Conservation (phyloP, 2,113 vertebrate genomes). For the Crocuta crocuta region DNA sequence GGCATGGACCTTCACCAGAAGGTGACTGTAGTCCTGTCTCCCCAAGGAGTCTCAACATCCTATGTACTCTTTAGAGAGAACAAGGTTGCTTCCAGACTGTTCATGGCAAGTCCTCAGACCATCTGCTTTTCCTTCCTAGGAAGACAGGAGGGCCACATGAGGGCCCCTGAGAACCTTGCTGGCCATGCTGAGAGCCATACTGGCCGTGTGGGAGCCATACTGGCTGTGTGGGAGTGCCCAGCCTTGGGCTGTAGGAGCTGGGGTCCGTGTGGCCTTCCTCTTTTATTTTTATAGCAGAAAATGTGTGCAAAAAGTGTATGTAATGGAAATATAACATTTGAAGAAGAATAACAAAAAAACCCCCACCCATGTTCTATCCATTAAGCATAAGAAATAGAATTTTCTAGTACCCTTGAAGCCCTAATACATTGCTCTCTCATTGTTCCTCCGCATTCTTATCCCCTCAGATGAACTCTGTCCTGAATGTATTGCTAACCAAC, state of each 20-base stretch:
- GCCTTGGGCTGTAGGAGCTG: too few species aligned
- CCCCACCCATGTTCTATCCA: background rate
- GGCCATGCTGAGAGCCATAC: background rate
- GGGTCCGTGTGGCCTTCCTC: too few species aligned
- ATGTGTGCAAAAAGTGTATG: background rate
- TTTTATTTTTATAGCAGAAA: background rate
- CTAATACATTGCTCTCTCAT: accelerated
- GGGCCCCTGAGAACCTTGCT: background rate
- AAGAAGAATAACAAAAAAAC: background rate
- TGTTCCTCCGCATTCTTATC: accelerated
- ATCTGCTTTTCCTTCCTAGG: background rate
- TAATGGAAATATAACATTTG: background rate
- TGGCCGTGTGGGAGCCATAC: too few species aligned
- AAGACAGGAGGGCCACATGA: background rate
- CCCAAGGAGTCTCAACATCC: background rate
- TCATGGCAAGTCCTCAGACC: background rate
- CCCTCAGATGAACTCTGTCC: background rate
- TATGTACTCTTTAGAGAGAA: background rate
- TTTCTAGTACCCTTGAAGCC: background rate
- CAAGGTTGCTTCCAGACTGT: background rate
- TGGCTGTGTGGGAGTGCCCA: background rate
- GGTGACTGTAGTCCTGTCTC: background rate
- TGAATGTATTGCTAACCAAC: background rate
- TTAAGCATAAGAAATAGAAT: background rate
- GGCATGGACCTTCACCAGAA: background rate